These are phyloP conservation scores for Pomacea maculata DNA, from an alignment of 1,140 invertebrate genomes.

Conservation along the genomic window DNA sequence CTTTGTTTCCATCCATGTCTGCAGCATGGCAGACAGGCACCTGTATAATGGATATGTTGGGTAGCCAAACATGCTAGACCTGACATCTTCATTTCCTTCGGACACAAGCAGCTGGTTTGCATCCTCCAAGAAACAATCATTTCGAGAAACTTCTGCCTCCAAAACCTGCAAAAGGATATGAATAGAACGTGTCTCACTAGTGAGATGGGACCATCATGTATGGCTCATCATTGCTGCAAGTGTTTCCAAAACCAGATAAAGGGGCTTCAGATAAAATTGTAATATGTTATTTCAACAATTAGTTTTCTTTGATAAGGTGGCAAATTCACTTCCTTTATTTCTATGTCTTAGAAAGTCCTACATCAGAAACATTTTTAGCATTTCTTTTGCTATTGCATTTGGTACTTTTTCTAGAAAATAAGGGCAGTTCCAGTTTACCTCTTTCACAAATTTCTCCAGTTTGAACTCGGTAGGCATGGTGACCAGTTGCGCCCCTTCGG, in stretches of 20 bases:
- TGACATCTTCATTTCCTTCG: slow-evolving; percentile 27
- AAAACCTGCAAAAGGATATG: slow-evolving; percentile 35
- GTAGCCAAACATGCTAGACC: slow-evolving; percentile 48
- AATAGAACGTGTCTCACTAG: background rate
- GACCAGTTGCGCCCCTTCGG: too few relatives aligned
- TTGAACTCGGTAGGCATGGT: background rate
- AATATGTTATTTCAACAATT: too few relatives aligned
- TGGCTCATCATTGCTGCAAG: too few relatives aligned
- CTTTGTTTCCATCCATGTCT: slow-evolving; percentile 43
- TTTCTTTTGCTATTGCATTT: too few relatives aligned
- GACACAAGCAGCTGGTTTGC: slow-evolving; percentile 32
- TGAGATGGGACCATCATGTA: too few relatives aligned
- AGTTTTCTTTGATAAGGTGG: too few relatives aligned
- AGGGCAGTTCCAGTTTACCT: background rate
- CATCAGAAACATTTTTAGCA: too few relatives aligned
- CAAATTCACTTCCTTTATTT: background rate
- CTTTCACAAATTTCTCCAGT: slow-evolving; percentile 26
- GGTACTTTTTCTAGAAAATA: too few relatives aligned
- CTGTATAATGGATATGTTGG: slow-evolving; percentile 48
- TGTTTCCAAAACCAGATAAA: background rate
- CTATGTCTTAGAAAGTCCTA: background rate
- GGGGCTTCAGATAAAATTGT: background rate
- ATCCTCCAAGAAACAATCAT: slow-evolving; percentile 34
- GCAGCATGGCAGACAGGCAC: slow-evolving; percentile 47
- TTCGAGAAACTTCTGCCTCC: slow-evolving; percentile 35